Evolutionary conservation across 2,797 vertebrate genomes (phyloP), one percentile per base, ranked within the genome.

Genomic region (Tenualosa ilisha): DNA sequence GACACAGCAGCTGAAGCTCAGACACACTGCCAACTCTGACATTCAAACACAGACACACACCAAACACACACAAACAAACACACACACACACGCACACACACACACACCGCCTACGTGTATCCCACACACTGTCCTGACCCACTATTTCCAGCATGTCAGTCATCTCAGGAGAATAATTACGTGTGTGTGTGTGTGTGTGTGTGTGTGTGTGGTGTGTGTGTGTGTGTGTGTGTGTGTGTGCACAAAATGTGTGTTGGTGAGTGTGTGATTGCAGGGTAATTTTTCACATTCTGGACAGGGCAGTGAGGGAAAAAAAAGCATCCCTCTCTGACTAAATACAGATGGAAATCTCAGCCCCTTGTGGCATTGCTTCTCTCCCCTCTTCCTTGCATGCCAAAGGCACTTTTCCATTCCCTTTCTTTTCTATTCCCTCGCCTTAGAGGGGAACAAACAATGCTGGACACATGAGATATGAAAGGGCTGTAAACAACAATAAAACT

Each of bases 1-100:
- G 82, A 59, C 83, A 87, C 86, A 87, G 87, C 87, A 89, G 87
- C 87, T 90, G 87, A 51, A 85, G 88, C 59, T 59, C 3, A 75
- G 56, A 83, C 63, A 72, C 61, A 37, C 59, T 79, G 72, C 72
- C 72, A 79, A 40, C 40, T 8, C 72, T 22, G 1, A 86, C 88
- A 90, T 86, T 88, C 81, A 88, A 84, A 85, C 65, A n/a, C 20
- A 56, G 49, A 15, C 82, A 46, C 84, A 63, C 82, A 85, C 63
- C n/a, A 81, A n/a, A 61, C 87, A 86, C 20, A 59, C 81, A 85
- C 82, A 37, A 87, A 83, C 63, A 54, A 85, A 82, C 85, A 86
- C 89, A 53, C 84, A 37, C 75, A 37, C 81, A 75, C 83, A 53
- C 65, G 0, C 49, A 7, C 43, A 51, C 20, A 49, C 61, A 56